Percentiles rank a stretch among this genome's conserved stretches.
Conservation (phyloP, 2,888 invertebrate species). For the Drosophila silvestris region DNA sequence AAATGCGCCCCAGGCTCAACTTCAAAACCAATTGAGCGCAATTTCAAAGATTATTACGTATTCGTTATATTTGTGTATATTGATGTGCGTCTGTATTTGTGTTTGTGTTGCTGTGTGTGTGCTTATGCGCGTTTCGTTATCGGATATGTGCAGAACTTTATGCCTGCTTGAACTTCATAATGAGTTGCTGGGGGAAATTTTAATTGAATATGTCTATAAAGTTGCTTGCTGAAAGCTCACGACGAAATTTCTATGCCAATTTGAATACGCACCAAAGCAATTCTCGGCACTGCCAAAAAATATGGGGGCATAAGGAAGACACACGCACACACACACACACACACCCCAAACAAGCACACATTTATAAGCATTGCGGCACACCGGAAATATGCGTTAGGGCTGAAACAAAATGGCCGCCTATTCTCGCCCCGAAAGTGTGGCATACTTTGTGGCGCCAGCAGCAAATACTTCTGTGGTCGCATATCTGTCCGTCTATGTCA, state of each 20-base stretch:
- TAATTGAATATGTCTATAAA: constrained; percentile 53
- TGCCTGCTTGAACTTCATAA: constrained; percentile 72
- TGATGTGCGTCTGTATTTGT: neutral
- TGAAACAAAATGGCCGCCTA: constrained; percentile 29
- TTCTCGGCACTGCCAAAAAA: constrained; percentile 8
- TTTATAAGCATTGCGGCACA: neutral
- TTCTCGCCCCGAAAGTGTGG: constrained; percentile 33
- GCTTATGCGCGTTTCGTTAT: constrained; percentile 35
- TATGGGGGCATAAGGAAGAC: neutral
- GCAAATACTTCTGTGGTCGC: constrained; percentile 51
- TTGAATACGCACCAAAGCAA: neutral
- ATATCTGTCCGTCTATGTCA: constrained; percentile 18
- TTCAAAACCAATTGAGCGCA: constrained; percentile 76
- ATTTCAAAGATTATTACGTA: constrained; percentile 76
- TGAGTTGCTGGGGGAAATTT: constrained; percentile 59
- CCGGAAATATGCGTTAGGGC: constrained; percentile 18
- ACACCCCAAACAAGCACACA: neutral
- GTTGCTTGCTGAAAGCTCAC: constrained; percentile 9
- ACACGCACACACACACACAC: neutral
- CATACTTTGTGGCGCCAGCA: constrained; percentile 59
- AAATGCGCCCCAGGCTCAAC: constrained; percentile 65
- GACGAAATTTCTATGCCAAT: constrained; percentile 37
- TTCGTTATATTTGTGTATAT: constrained; percentile 46
- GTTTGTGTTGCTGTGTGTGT: neutral
- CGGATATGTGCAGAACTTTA: constrained; percentile 54